phyloP scores from a whole-genome alignment of 2,797 vertebrate species.

The Chaetophractus vellerosus region DNA sequence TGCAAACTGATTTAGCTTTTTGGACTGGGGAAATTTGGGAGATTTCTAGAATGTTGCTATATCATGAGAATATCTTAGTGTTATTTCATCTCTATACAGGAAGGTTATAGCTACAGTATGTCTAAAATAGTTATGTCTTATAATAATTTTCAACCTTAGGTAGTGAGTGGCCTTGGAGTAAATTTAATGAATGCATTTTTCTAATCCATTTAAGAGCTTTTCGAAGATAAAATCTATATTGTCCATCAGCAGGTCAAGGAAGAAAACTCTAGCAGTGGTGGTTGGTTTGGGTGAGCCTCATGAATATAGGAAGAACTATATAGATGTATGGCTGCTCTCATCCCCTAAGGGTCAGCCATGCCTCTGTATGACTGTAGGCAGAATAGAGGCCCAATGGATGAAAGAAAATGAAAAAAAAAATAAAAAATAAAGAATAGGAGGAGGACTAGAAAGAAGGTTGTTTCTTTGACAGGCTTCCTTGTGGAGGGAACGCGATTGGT shows the following conservation, averaged over 20 bases:
- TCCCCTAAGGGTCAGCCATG: background rate
- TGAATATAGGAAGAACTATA: rapidly evolving
- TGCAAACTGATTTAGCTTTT: background rate
- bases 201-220: background rate
- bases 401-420: background rate
- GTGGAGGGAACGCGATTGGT: background rate
- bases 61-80: background rate
- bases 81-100: background rate
- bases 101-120: background rate
- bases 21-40: background rate
- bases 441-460: rapidly evolving
- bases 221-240: background rate
- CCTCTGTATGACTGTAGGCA: background rate
- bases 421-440: background rate
- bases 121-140: background rate
- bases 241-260: background rate
- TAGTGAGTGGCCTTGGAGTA: background rate
- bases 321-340: rapidly evolving
- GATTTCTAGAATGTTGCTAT: background rate
- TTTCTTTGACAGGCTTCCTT: background rate
- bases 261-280: rapidly evolving
- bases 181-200: background rate
- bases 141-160: background rate
- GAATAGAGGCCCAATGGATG: background rate
- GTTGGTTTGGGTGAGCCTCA: background rate